phyloP scores from a whole-genome alignment of 2,888 invertebrate species.

The Limnephilus rhombicus region DNA sequence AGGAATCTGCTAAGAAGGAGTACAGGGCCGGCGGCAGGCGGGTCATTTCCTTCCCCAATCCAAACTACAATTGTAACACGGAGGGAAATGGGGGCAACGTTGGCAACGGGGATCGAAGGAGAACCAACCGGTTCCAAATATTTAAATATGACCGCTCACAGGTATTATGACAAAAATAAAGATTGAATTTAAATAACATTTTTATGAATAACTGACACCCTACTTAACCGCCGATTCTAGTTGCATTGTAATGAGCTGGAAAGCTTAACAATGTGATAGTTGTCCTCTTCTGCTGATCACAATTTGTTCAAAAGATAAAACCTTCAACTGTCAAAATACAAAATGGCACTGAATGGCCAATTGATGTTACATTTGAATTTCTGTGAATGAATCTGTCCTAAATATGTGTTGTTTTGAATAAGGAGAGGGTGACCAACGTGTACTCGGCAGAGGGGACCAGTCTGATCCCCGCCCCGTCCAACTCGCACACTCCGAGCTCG shows the following conservation, averaged over 20 bases:
- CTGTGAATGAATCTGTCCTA: neutral
- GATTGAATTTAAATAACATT: neutral
- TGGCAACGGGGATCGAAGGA: slow-evolving; percentile 69
- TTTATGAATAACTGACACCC: neutral
- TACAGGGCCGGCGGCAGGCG: slow-evolving; percentile 80
- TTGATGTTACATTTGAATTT: neutral
- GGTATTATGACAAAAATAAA: slow-evolving; percentile 72
- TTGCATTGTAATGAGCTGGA: too few species aligned
- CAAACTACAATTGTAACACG: slow-evolving; percentile 86
- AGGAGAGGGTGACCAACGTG: slow-evolving; percentile 81
- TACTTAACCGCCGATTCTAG: too few species aligned
- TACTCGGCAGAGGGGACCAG: slow-evolving; percentile 85
- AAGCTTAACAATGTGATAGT: too few species aligned
- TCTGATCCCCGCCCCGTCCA: slow-evolving; percentile 80
- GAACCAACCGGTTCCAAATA: slow-evolving; percentile 78
- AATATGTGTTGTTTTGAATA: slow-evolving; percentile 4
- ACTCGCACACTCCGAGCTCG: slow-evolving; percentile 76
- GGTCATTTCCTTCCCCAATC: slow-evolving; percentile 92
- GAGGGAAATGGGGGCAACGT: slow-evolving; percentile 70
- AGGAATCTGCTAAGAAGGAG: slow-evolving; percentile 76
- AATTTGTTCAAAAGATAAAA: too few species aligned
- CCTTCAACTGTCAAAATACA: too few species aligned
- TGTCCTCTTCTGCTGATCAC: too few species aligned
- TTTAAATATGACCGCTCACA: slow-evolving; percentile 89
- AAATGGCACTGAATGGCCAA: too few species aligned